A percentile compares a stretch with the other conserved stretches of the same genome.
Conservation (phyloP, 1,140 invertebrate species). For the Drosophila littoralis region DNA sequence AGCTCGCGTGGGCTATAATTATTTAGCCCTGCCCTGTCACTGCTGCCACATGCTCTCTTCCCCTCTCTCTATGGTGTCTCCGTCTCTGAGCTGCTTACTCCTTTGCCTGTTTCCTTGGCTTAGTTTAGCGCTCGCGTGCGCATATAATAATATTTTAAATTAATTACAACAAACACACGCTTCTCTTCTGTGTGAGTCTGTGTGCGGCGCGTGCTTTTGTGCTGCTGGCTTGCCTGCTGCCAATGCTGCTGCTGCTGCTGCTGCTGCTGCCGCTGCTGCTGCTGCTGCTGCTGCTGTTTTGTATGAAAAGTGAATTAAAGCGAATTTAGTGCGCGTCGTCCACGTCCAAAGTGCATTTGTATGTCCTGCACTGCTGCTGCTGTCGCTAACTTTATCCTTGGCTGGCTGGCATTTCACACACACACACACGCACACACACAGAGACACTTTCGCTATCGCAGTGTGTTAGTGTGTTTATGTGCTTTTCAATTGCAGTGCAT, state of each 20-base stretch:
- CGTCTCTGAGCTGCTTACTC: slow-evolving; percentile 27
- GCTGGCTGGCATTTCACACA: slow-evolving; percentile 45
- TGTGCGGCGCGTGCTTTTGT: slow-evolving; percentile 74
- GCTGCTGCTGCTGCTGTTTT: slow-evolving; percentile 65
- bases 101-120: slow-evolving; percentile 56
- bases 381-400: slow-evolving; percentile 80
- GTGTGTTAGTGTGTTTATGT: slow-evolving; percentile 79
- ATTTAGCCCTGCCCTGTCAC: slow-evolving; percentile 77
- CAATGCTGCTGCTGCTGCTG: slow-evolving; percentile 10
- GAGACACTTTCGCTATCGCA: slow-evolving; percentile 77
- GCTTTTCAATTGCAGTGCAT: slow-evolving; percentile 67
- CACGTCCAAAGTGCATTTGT: slow-evolving; percentile 81
- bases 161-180: slow-evolving; percentile 81
- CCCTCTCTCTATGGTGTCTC: slow-evolving; percentile 5
- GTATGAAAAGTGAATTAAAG: slow-evolving; percentile 83
- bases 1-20: slow-evolving; percentile 80
- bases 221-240: slow-evolving; percentile 22
- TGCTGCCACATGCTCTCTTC: slow-evolving; percentile 30
- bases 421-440: slow-evolving; percentile 26
- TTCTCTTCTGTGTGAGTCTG: slow-evolving; percentile 37
- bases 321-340: slow-evolving; percentile 77
- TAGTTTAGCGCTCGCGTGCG: slow-evolving; percentile 78
- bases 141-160: slow-evolving; percentile 83
- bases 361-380: slow-evolving; percentile 51
- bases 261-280: slow-evolving; percentile 51